A percentile compares a stretch with the other conserved stretches of the same genome.
phyloP scores from a whole-genome alignment of 2,797 vertebrate species.

The Sibirionetta formosa region DNA sequence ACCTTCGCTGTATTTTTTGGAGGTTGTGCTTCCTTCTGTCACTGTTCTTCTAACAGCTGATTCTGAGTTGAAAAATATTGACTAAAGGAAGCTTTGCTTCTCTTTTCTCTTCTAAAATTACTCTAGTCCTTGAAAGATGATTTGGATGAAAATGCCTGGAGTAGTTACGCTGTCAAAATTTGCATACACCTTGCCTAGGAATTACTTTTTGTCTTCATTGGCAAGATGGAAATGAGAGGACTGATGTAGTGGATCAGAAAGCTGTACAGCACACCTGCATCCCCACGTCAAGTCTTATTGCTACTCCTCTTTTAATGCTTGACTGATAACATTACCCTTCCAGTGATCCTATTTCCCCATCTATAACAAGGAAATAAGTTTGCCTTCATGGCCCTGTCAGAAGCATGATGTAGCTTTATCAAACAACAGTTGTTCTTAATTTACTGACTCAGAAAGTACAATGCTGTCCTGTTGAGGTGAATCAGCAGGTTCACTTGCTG shows the following conservation, averaged over 20 bases:
- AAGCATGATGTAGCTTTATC: not conserved
- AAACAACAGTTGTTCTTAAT: not conserved
- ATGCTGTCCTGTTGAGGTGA: not conserved
- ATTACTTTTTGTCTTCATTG: slow-evolving; percentile 20
- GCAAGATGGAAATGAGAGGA: slow-evolving; percentile 11
- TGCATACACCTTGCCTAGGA: not conserved
- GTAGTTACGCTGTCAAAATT: not conserved
- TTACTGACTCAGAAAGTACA: not conserved
- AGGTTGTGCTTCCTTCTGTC: not conserved
- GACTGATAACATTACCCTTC: not conserved
- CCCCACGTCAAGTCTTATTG: not conserved
- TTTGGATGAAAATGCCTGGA: not conserved
- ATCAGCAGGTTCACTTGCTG: not conserved
- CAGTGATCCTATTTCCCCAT: not conserved
- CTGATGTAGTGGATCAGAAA: not conserved
- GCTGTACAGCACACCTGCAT: not conserved
- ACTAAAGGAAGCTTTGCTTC: not conserved
- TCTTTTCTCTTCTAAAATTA: not conserved
- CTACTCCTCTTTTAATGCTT: not conserved
- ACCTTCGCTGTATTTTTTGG: not conserved
- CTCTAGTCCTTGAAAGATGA: not conserved
- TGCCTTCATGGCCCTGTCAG: not conserved
- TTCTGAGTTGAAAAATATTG: not conserved
- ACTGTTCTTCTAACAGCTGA: not conserved
- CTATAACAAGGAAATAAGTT: not conserved